Conservation (phyloP, 2,797 vertebrate genomes). For the Bryconaethiops microstoma region DNA sequence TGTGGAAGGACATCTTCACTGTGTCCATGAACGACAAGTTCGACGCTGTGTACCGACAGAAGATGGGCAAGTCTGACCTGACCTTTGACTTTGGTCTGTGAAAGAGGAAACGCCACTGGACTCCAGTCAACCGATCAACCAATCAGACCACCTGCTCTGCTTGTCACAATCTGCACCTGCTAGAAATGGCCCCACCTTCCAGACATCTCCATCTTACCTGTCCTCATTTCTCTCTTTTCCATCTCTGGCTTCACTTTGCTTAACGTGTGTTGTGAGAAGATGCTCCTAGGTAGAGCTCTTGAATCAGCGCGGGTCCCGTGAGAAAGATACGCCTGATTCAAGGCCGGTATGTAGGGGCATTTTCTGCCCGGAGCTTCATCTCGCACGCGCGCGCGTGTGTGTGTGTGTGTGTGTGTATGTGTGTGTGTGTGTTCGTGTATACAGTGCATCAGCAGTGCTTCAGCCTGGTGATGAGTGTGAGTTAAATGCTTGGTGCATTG, state of each 20-base stretch:
- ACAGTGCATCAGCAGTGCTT: conserved; percentile 43
- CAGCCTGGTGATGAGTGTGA: conserved; percentile 45
- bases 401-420: conserved; percentile 42
- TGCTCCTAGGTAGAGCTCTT: conserved; percentile 10
- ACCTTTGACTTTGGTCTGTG: conserved; percentile 93
- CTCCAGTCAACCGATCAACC: conserved; percentile 29
- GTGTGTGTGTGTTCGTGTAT: conserved; percentile 45
- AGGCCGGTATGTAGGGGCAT: conserved; percentile 5
- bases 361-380: conserved; percentile 17
- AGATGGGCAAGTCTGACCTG: conserved; percentile 96
- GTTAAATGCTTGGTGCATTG: conserved; percentile 48
- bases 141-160: conserved; percentile 37
- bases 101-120: conserved; percentile 54
- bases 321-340: background rate
- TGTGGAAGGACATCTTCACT: conserved; percentile 99
- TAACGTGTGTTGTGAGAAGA: conserved; percentile 8
- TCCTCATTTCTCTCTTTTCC: conserved; percentile 10
- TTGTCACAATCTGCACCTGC: conserved; percentile 35
- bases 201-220: background rate
- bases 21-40: conserved; percentile 99
- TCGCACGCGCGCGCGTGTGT: conserved; percentile 33
- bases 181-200: conserved; percentile 12
- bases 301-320: conserved; percentile 25
- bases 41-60: conserved; percentile 92
- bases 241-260: conserved; percentile 30